Conservation (phyloP, 2,888 invertebrate species). For the Caenorhabditis japonica region DNA sequence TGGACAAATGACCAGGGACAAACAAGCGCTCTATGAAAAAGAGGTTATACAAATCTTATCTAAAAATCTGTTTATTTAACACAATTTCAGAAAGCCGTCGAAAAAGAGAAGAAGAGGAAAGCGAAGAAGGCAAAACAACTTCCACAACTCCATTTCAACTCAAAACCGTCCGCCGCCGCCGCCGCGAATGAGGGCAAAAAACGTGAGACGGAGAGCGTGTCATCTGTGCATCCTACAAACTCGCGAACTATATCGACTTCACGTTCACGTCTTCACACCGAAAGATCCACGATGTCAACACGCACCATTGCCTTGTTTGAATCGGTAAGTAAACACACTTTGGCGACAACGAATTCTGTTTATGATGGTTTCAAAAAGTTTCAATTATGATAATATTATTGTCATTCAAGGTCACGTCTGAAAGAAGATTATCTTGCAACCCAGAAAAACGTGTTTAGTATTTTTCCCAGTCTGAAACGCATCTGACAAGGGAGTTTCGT, state of each 20-base stretch:
- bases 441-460: no score
- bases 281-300: constrained; percentile 15
- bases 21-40: constrained; percentile 45
- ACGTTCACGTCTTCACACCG: constrained; percentile 33
- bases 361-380: no score
- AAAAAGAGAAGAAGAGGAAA: constrained; percentile 43
- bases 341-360: no score
- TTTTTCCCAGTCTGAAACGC: no score
- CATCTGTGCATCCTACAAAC: neutral
- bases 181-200: constrained; percentile 15
- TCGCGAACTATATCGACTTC: constrained; percentile 13
- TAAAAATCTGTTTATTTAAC: neutral
- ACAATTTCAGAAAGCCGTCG: constrained; percentile 24
- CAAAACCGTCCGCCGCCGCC: constrained; percentile 7
- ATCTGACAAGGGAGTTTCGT: no score
- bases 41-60: constrained; percentile 5
- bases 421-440: no score
- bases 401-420: no score
- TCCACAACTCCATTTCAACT: constrained; percentile 30
- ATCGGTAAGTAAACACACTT: no score
- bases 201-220: constrained; percentile 5
- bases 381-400: no score
- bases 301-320: neutral
- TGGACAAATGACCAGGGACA: constrained; percentile 53
- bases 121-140: constrained; percentile 46